These are phyloP conservation scores for Accipiter minullus DNA, from an alignment of 2,797 vertebrate species.

Conservation along the genomic window DNA sequence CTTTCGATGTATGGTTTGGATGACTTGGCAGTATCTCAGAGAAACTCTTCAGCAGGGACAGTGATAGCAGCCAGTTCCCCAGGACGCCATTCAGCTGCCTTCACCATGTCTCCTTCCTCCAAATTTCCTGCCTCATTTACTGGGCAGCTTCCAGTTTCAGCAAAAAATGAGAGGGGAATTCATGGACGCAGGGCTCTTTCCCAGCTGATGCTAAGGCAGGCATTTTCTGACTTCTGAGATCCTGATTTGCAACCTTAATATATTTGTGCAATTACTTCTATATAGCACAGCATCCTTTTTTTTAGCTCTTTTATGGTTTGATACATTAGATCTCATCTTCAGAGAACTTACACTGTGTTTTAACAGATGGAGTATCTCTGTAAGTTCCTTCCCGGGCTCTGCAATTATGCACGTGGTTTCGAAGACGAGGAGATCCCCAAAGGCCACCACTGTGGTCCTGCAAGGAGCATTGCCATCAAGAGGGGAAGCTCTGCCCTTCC, in stretches of 20 bases:
- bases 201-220: not conserved
- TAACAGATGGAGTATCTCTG: not conserved
- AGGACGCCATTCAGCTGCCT: conserved; percentile 56
- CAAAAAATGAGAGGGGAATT: not conserved
- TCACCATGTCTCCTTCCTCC: conserved; percentile 29
- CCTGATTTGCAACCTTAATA: not conserved
- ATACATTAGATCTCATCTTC: not conserved
- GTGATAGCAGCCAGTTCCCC: conserved; percentile 31
- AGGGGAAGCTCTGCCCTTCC: not conserved
- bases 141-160: conserved; percentile 18
- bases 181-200: not conserved
- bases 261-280: not conserved
- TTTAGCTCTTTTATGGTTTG: not conserved
- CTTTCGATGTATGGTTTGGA: conserved; percentile 12
- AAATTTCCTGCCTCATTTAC: conserved; percentile 4
- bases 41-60: conserved; percentile 12
- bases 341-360: not conserved
- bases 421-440: not conserved
- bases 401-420: not conserved
- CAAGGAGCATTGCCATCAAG: not conserved
- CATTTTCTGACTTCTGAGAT: not conserved
- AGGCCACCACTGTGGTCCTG: not conserved
- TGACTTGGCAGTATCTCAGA: conserved; percentile 45
- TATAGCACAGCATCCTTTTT: not conserved
- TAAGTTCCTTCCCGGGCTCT: not conserved